These are phyloP conservation scores for Odontocolon sp. DNA, from an alignment of 2,888 invertebrate species.

Conservation along the genomic window DNA sequence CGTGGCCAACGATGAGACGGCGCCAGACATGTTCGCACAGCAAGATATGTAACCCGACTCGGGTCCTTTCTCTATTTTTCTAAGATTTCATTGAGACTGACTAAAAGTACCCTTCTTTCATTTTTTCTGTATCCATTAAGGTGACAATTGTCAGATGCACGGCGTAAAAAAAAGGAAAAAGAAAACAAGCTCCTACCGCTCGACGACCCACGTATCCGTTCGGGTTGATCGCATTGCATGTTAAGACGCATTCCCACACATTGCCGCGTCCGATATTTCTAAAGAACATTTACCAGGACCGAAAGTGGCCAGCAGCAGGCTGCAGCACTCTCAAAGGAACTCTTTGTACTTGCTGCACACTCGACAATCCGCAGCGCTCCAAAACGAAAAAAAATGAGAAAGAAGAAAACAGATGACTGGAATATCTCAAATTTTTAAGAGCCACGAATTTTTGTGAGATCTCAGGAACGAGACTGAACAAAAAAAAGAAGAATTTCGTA, in stretches of 20 bases:
- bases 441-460: not conserved
- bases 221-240: constrained; percentile 1
- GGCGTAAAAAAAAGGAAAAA: not conserved
- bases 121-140: not conserved
- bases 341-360: constrained; percentile 41
- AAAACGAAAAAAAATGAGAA: no score
- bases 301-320: constrained; percentile 35
- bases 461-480: no score
- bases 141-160: constrained; percentile 50
- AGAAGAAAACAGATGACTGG: not conserved
- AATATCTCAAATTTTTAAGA: not conserved
- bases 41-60: not conserved
- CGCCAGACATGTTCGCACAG: not conserved
- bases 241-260: not conserved
- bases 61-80: not conserved
- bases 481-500: no score
- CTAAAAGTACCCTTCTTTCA: not conserved
- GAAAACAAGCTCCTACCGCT: constrained; percentile 11
- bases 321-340: constrained; percentile 29
- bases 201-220: constrained; percentile 24
- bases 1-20: not conserved
- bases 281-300: constrained; percentile 40
- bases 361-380: constrained; percentile 18
- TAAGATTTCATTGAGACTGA: not conserved
- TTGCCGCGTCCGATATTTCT: constrained; percentile 30